Percentiles rank a stretch among this genome's conserved stretches.
phyloP scores from a whole-genome alignment of 2,113 vertebrate genomes.

The Zosterops lateralis region DNA sequence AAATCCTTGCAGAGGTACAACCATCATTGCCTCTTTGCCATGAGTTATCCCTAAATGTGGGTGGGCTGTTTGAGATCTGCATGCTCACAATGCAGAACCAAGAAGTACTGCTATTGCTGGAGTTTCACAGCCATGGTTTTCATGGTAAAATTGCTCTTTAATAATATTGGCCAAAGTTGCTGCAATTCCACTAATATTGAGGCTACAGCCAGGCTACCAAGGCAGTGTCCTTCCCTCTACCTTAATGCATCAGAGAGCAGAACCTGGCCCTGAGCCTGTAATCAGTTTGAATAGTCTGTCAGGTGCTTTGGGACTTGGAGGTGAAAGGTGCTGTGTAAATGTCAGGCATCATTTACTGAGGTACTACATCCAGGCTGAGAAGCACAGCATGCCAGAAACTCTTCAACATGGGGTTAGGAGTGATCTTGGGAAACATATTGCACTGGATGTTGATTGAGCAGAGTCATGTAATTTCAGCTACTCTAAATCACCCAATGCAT shows the following conservation, averaged over 20 bases:
- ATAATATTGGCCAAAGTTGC: background rate
- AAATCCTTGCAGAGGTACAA: background rate
- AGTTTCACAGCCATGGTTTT: rapidly evolving
- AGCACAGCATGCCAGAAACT: background rate
- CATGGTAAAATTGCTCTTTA: background rate
- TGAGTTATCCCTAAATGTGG: rapidly evolving
- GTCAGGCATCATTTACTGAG: slow-evolving; percentile 32
- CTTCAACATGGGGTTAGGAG: background rate
- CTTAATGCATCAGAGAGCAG: background rate
- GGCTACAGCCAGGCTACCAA: background rate
- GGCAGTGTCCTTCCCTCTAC: background rate
- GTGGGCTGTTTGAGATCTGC: background rate
- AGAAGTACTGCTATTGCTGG: rapidly evolving
- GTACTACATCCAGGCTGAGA: background rate
- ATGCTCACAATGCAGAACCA: background rate
- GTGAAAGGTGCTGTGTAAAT: slow-evolving; percentile 48
- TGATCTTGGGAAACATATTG: background rate
- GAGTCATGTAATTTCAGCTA: background rate
- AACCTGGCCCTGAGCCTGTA: background rate
- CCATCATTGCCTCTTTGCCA: background rate
- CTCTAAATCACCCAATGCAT: background rate
- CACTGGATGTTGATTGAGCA: background rate
- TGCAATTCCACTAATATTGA: background rate
- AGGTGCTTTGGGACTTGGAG: slow-evolving; percentile 36
- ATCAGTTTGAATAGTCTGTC: slow-evolving; percentile 29